Conservation (phyloP, 2,113 vertebrate species). For the Mesoclemmys tuberculata region DNA sequence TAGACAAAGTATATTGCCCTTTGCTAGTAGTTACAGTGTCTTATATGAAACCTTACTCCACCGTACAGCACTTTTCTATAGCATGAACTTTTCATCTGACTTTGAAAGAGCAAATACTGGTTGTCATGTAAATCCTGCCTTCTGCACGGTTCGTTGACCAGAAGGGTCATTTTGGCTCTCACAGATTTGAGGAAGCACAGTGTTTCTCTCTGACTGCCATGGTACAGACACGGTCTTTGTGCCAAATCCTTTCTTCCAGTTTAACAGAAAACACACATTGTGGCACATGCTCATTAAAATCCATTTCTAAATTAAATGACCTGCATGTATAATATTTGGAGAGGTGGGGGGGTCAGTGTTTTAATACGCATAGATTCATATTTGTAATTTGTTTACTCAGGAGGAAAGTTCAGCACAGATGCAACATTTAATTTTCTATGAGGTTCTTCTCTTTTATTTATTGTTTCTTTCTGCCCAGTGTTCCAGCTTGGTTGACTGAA, state of each 20-base stretch:
- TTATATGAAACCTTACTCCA: constrained; percentile 23
- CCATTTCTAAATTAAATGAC: background rate
- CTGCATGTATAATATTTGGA: background rate
- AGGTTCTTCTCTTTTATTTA: background rate
- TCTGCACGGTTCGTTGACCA: constrained; percentile 21
- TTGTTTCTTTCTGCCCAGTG: background rate
- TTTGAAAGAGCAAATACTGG: constrained; percentile 50
- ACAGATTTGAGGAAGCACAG: background rate
- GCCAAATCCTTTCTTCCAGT: background rate
- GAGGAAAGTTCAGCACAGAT: background rate
- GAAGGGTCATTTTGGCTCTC: background rate
- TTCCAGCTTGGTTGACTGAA: background rate
- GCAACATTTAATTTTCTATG: background rate
- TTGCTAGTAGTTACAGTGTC: constrained; percentile 1
- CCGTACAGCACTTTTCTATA: constrained; percentile 31
- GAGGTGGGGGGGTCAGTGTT: background rate
- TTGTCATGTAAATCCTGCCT: constrained; percentile 62
- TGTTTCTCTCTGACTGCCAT: background rate
- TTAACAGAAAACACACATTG: background rate
- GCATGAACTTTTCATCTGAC: constrained; percentile 56
- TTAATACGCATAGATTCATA: background rate
- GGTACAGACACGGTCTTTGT: background rate
- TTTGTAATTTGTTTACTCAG: background rate
- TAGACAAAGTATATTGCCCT: background rate
- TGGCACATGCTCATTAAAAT: background rate